Base-by-base conservation (phyloP, 2,888 invertebrate species). In the Drosophila subquinaria region DNA sequence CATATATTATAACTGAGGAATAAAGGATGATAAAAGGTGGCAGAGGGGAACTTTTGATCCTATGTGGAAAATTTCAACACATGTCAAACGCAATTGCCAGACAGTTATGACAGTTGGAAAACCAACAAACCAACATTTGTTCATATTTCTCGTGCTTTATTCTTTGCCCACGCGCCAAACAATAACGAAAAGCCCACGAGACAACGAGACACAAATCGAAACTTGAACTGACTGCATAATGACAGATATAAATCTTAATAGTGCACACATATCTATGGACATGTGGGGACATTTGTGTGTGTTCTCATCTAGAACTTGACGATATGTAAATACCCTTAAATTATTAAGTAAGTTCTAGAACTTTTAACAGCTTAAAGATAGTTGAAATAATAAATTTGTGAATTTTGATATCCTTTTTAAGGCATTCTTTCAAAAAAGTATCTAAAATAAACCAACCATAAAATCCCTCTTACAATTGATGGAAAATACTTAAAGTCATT, bases 61-160 rank as follows among this genome's bases (percentile, higher is more conserved):
- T 48, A 59, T 52, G 47, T 45, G 11, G 17, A 56, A 20, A 48
- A 63, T 71, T 71, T 81, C 81, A 71, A 67, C 80, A 79, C 76
- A 79, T 76, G 80, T 80, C 76, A 65, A 65, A 53, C 23, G 45
- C 72, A 77, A 71, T 76, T 80, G 76, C 45, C 77, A 81, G 73
- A 72, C 78, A 77, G 45, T 76, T 80, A 76, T 80, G 77, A 77
- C 81, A 76, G 65, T 59, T 69, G 56, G 23, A 47, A 74, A 47
- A 48, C 5, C 47, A 36, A 52, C 42, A 57, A 30, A 59, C 27
- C 3, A 23, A 23, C 30, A 50, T 9, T 57, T 63, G 53, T 20
- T 51, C 15, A 55, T 59, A 17, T 40, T 55, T 27, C 8, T 33
- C 33, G 30, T 43, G 13, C 13, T 13, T 17, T 20, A 45, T 11